These are phyloP conservation scores for Vireo griseus DNA, from an alignment of 2,797 vertebrate species.

Conservation along the genomic window DNA sequence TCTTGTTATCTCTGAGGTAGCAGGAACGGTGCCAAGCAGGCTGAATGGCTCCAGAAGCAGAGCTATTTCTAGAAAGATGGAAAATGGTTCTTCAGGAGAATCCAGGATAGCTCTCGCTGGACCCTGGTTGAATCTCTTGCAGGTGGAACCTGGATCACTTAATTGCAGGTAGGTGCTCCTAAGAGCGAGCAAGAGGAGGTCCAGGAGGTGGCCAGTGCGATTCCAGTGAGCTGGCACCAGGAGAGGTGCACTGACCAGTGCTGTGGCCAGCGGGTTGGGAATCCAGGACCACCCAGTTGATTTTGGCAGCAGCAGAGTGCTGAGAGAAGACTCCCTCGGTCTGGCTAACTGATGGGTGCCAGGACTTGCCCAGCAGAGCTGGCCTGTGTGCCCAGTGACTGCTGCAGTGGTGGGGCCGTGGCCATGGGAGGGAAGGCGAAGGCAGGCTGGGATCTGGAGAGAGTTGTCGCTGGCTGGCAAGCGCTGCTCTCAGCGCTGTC, in stretches of 20 bases:
- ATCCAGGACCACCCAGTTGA: fast-evolving
- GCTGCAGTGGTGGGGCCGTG: not conserved
- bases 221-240: not conserved
- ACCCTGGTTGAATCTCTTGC: not conserved
- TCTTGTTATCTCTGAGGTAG: constrained; percentile 33
- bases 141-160: not conserved
- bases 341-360: not conserved
- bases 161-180: not conserved
- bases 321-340: not conserved
- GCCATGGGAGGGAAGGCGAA: not conserved
- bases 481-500: not conserved
- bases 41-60: not conserved
- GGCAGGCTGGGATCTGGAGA: not conserved
- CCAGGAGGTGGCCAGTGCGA: not conserved
- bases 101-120: not conserved
- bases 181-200: not conserved
- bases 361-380: not conserved
- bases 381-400: not conserved
- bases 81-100: not conserved
- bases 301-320: not conserved
- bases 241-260: not conserved
- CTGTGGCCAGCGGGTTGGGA: fast-evolving
- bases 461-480: not conserved
- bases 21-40: not conserved
- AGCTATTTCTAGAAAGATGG: not conserved